Evolutionary conservation across 2,113 vertebrate species (phyloP).

Genomic region (Pterocles burchelli): DNA sequence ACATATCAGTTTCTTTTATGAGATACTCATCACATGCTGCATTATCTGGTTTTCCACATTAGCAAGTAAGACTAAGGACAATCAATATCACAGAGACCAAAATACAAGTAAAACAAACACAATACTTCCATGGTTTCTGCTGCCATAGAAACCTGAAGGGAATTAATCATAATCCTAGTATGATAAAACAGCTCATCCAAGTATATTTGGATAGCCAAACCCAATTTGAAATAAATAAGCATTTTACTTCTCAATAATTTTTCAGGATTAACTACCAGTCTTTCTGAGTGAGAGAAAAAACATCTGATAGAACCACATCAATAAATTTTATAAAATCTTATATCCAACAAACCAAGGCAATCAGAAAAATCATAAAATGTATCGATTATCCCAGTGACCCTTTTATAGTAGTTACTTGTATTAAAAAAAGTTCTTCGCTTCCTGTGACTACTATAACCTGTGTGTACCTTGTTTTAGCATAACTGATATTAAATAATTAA

Average conservation of each 20-base stretch:
- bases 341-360: not conserved
- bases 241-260: not conserved
- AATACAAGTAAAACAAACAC: conserved; percentile 66
- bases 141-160: conserved; percentile 76
- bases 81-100: conserved; percentile 69
- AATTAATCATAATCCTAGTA: conserved; percentile 49
- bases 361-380: not conserved
- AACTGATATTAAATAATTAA: not conserved
- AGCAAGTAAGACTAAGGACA: conserved; percentile 68
- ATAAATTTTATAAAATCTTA: conserved; percentile 2
- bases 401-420: not conserved
- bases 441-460: not conserved
- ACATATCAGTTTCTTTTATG: conserved; percentile 37
- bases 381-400: not conserved
- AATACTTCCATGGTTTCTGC: conserved; percentile 53
- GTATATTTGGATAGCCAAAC: conserved; percentile 10
- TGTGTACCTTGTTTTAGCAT: not conserved
- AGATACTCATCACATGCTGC: conserved; percentile 62
- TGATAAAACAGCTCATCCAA: not conserved
- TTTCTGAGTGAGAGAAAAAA: conserved; percentile 19
- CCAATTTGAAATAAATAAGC: conserved; percentile 34
- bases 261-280: conserved; percentile 14
- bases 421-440: not conserved
- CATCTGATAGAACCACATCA: not conserved
- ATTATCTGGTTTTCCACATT: conserved; percentile 77